phyloP scores from a whole-genome alignment of 2,888 invertebrate species.

The Nomada ferruginata region DNA sequence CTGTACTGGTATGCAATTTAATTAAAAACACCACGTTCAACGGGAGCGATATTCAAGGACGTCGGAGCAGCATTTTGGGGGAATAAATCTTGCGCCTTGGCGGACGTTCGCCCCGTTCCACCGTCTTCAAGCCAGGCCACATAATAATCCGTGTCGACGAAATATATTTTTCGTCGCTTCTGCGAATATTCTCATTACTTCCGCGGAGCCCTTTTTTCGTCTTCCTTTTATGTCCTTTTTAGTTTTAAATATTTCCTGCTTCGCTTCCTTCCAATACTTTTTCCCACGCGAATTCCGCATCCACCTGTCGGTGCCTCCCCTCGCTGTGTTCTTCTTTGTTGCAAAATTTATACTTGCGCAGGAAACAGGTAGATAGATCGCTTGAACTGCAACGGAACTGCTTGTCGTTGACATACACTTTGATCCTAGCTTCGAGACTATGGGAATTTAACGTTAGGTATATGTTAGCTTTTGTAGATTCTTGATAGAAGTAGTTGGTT shows the following conservation, averaged over 20 bases:
- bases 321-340: background rate
- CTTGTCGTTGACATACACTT: too few species aligned
- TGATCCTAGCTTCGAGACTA: too few species aligned
- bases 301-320: background rate
- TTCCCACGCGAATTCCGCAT: background rate
- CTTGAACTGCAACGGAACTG: too few species aligned
- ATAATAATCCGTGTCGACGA: conserved; percentile 57
- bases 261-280: background rate
- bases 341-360: background rate
- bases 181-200: conserved; percentile 27
- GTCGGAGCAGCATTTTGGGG: conserved; percentile 45
- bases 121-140: conserved; percentile 25
- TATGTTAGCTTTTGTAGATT: too few species aligned
- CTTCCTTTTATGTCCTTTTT: background rate
- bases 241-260: background rate
- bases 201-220: conserved; percentile 26
- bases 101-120: conserved; percentile 2
- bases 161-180: conserved; percentile 53
- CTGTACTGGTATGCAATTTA: conserved; percentile 64
- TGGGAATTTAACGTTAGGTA: too few species aligned
- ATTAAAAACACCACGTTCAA: conserved; percentile 63
- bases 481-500: too few species aligned
- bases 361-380: too few species aligned
- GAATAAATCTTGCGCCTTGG: conserved; percentile 58
- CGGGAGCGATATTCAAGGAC: conserved; percentile 61